These are phyloP conservation scores for Zoanthus sansibaricus DNA, from an alignment of 92 coral and sea anemone species.

Conservation along the genomic window DNA sequence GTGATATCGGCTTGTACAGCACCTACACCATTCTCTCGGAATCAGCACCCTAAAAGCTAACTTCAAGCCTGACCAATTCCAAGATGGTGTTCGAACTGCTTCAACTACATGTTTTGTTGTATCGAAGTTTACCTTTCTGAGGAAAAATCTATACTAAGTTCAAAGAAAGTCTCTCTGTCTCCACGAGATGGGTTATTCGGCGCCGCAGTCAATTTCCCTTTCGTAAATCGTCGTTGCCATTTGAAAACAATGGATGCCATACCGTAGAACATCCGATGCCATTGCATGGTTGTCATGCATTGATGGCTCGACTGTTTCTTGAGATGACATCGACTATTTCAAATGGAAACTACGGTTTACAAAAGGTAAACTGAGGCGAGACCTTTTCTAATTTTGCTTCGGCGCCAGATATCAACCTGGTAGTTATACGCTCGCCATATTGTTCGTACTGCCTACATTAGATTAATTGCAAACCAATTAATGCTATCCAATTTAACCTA, in stretches of 20 bases:
- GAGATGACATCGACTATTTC: no score
- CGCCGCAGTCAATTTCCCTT: no score
- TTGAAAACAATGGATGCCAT: no score
- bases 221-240: no score
- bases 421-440: background rate
- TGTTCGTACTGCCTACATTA: background rate
- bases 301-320: no score
- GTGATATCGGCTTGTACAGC: background rate
- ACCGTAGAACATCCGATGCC: no score
- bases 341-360: no score
- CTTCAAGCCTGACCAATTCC: background rate
- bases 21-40: slow-evolving; percentile 11
- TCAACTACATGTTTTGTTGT: background rate
- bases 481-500: no score
- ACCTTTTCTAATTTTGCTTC: no score
- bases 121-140: background rate
- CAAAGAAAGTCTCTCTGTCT: background rate
- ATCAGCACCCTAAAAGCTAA: background rate
- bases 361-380: no score
- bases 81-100: background rate
- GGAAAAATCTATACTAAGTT: slow-evolving; percentile 7
- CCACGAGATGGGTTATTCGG: background rate
- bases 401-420: slow-evolving; percentile 13
- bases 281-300: no score
- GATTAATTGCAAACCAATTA: background rate